phyloP scores from a whole-genome alignment of 64 coral and sea anemone species.

The Pocillopora verrucosa region DNA sequence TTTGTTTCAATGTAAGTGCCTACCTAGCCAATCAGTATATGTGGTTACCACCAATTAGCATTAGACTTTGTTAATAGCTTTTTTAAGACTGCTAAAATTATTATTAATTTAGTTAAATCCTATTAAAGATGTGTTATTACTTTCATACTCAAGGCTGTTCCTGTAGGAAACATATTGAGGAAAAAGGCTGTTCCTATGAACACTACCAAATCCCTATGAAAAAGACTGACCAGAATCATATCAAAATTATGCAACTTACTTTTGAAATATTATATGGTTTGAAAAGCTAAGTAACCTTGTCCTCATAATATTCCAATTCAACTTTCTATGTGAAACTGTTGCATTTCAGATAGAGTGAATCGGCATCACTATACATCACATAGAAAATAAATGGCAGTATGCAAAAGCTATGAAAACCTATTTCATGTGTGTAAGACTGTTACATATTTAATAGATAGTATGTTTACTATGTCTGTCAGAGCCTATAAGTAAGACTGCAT shows the following conservation, averaged over 20 bases:
- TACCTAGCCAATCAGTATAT: no score
- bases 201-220: not conserved
- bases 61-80: no score
- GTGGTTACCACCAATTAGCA: no score
- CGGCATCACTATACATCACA: no score
- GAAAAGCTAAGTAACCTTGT: not conserved
- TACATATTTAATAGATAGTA: not conserved
- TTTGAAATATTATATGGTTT: not conserved
- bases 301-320: no score
- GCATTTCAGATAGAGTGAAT: no score
- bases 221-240: not conserved
- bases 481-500: no score
- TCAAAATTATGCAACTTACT: not conserved
- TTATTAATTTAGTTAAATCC: no score
- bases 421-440: not conserved
- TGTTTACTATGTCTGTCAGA: constrained; percentile 6
- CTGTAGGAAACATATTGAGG: not conserved
- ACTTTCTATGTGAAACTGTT: no score
- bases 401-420: not conserved
- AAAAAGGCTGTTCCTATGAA: not conserved
- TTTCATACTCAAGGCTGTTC: not conserved
- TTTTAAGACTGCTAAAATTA: no score
- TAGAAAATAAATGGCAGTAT: not conserved
- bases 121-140: no score
- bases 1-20: no score